phyloP scores from a whole-genome alignment of 2,113 vertebrate species.

The Entelurus aequoreus region DNA sequence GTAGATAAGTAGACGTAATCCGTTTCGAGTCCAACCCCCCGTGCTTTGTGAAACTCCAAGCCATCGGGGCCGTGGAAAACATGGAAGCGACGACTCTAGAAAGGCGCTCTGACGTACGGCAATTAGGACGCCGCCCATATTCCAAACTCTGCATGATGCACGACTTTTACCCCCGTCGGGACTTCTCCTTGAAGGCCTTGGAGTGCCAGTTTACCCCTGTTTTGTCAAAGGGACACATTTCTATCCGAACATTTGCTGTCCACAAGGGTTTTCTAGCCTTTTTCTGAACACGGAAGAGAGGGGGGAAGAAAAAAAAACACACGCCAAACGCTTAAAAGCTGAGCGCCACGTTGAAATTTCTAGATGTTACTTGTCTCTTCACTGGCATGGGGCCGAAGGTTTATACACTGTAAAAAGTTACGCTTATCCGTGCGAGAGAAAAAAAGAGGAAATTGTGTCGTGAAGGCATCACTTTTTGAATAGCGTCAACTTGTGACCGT shows the following conservation, averaged over 20 bases:
- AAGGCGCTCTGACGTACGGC: not conserved
- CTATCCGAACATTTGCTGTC: constrained; percentile 48
- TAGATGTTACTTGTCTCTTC: constrained; percentile 61
- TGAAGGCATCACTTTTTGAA: constrained; percentile 33
- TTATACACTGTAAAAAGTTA: constrained; percentile 62
- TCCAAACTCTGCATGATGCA: constrained; percentile 32
- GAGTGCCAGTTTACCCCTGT: constrained; percentile 66
- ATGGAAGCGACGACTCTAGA: not conserved
- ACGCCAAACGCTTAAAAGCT: constrained; percentile 34
- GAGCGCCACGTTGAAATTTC: constrained; percentile 48
- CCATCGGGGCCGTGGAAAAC: constrained; percentile 12
- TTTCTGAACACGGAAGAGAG: constrained; percentile 37
- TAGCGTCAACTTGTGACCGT: constrained; percentile 34
- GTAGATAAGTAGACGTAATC: constrained; percentile 36
- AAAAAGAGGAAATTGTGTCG: constrained; percentile 10
- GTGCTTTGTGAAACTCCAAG: constrained; percentile 15
- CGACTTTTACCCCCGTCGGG: constrained; percentile 8
- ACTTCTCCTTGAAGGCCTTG: constrained; percentile 46
- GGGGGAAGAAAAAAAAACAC: constrained; percentile 30
- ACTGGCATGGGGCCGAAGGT: constrained; percentile 58
- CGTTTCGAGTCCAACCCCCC: constrained; percentile 33
- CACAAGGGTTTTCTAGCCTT: constrained; percentile 51
- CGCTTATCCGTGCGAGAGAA: constrained; percentile 32
- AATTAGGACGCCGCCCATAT: not conserved
- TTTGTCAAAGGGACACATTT: constrained; percentile 68